Conservation (phyloP, 92 coral and sea anemone species). For the Heliopora coerulea region DNA sequence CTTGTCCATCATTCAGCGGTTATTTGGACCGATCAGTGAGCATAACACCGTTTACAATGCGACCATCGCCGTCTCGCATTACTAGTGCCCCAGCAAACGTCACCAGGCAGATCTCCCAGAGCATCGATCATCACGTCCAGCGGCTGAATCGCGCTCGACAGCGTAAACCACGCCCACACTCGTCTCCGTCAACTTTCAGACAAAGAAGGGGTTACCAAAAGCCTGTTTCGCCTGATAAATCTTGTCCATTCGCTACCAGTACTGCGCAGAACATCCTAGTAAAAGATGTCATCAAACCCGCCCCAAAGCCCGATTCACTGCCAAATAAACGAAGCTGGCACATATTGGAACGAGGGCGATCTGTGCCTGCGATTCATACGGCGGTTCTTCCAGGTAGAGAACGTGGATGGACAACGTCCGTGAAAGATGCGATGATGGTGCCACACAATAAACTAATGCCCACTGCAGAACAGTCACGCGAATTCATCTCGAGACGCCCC, state of each 20-base stretch:
- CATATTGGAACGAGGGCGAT: conserved; percentile 70
- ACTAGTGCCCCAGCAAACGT: conserved; percentile 87
- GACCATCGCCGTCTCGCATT: conserved; percentile 50
- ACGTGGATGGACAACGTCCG: conserved; percentile 94
- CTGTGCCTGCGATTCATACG: conserved; percentile 77
- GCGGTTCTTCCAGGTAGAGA: conserved; percentile 70
- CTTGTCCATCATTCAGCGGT: conserved; percentile 44
- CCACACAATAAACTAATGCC: conserved; percentile 84
- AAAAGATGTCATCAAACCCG: conserved; percentile 56
- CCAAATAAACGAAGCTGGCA: conserved; percentile 63
- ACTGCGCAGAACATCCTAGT: conserved; percentile 41
- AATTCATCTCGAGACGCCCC: conserved; percentile 67
- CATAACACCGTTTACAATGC: conserved; percentile 15
- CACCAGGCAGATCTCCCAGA: conserved; percentile 65
- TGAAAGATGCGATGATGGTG: conserved; percentile 51
- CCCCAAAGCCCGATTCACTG: conserved; percentile 62
- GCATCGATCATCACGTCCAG: conserved; percentile 79
- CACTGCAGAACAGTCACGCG: conserved; percentile 71
- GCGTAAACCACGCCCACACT: conserved; percentile 72
- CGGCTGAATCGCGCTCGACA: conserved; percentile 67
- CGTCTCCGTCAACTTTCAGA: conserved; percentile 75
- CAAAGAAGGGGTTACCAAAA: conserved; percentile 18
- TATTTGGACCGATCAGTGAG: conserved; percentile 30
- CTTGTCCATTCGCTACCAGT: conserved; percentile 41
- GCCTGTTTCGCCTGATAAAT: conserved; percentile 28